Percentiles rank a stretch among this genome's conserved stretches.
Evolutionary conservation across 2,797 vertebrate genomes (phyloP).

Genomic region (Anisognathus igniventris): DNA sequence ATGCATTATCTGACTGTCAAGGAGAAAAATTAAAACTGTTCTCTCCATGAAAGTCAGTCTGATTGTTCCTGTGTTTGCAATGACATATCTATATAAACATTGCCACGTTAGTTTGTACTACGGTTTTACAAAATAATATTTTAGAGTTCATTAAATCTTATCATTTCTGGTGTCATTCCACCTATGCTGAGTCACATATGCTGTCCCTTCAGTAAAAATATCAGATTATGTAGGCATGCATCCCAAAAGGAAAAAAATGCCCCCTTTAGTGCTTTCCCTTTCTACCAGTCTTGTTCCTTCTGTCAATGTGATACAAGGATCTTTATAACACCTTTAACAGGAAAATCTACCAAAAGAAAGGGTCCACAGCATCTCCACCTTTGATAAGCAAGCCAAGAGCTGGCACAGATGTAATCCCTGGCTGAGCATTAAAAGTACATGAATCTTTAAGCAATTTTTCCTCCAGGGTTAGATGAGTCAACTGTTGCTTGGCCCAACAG

Average conservation of each 20-base stretch:
- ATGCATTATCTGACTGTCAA: background rate
- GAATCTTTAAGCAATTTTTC: slow-evolving; percentile 1
- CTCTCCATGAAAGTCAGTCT: background rate
- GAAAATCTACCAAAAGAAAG: background rate
- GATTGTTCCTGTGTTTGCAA: background rate
- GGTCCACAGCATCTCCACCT: background rate
- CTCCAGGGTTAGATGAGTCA: slow-evolving; percentile 37
- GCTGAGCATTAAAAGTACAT: background rate
- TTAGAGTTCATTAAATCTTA: background rate
- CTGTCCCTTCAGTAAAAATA: background rate
- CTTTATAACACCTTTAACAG: background rate
- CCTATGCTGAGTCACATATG: background rate
- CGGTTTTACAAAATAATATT: background rate
- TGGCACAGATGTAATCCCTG: background rate
- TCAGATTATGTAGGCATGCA: background rate
- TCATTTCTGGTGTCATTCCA: background rate
- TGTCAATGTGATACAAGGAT: background rate
- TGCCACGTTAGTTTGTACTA: background rate
- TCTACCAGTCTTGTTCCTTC: background rate
- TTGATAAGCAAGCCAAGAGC: background rate
- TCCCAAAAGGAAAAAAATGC: background rate
- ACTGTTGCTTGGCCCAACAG: background rate
- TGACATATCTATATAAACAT: background rate
- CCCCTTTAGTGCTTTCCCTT: background rate
- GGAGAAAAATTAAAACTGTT: background rate